Evolutionary conservation across 2,888 invertebrate species (phyloP), one percentile per base, ranked within the genome.

Genomic region (Nemoura dubitans): DNA sequence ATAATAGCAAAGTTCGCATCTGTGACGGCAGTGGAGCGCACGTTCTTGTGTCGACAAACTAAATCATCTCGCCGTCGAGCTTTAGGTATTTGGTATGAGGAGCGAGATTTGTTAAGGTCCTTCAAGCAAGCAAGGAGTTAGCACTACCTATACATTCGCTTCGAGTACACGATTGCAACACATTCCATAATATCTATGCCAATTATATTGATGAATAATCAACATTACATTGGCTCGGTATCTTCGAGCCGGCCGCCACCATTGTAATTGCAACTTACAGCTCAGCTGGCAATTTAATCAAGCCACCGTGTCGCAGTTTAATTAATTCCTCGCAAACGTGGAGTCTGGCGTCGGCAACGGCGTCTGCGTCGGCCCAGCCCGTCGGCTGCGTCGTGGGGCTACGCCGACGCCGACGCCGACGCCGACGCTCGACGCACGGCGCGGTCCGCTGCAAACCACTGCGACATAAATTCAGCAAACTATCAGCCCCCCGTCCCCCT

Each of bases 281-380:
- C 36, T 59, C 29, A 80, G 81, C 85, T 85, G 80, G 85, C 80
- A 85, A 78, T 80, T 83, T 85, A 27, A 85, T 86, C 85, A 85
- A 14, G 10, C 81, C 27, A 16, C 85, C 83, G 83, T 86, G 29
- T 82, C 78, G 43, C 28, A 26, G 76, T 59, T 42, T 85, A 84
- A 86, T 86, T 86, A 86, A 77, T 85, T 28, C 42, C 43, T 59
- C 6, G 21, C 14, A 81, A 80, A 86, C 84, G 80, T 83, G 77
- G 83, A 86, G 42, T 84, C 77, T 29, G 84, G 77, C 36, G 29
- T n/a, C 26, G 16, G 42, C 59, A 21, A 36, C 36, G 36, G 36
- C 36, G n/a, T 36, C 36, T 36, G 5, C 36, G 36, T 36, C n/a
- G 36, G 36, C 36, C 36, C 36, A 10, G 5, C 10, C 6, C 21